Conservation (phyloP, 2,797 vertebrate species). For the Parambassis ranga region DNA sequence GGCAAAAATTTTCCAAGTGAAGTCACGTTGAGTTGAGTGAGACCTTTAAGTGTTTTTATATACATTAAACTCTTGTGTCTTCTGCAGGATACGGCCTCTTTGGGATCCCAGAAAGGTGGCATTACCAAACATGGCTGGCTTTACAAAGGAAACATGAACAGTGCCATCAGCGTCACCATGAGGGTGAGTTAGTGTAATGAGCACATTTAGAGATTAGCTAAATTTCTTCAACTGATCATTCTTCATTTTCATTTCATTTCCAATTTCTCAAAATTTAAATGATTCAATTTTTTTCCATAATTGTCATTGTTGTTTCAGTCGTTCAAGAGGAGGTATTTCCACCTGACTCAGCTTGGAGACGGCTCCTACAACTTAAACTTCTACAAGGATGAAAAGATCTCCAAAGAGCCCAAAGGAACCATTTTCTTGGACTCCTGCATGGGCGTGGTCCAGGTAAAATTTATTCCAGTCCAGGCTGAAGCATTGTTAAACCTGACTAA, state of each 20-base stretch:
- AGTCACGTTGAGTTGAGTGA: not conserved
- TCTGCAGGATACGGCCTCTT: slow-evolving; percentile 91
- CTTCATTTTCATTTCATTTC: too few species aligned
- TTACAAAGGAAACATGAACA: slow-evolving; percentile 99
- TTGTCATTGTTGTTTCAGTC: slow-evolving; percentile 80
- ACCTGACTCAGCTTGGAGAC: slow-evolving; percentile 94
- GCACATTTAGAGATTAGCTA: not conserved
- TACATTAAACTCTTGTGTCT: slow-evolving; percentile 9
- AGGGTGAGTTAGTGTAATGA: slow-evolving; percentile 80
- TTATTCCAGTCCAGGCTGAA: slow-evolving; percentile 1
- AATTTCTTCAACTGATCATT: too few species aligned
- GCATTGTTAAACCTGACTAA: not conserved
- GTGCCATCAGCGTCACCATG: slow-evolving; percentile 98
- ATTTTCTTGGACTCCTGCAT: slow-evolving; percentile 99
- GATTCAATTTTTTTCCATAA: too few species aligned
- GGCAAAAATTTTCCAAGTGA: slow-evolving; percentile 5
- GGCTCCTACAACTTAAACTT: slow-evolving; percentile 99
- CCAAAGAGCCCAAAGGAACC: slow-evolving; percentile 98
- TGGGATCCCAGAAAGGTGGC: slow-evolving; percentile 97
- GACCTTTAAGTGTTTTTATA: not conserved
- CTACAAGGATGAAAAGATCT: slow-evolving; percentile 99
- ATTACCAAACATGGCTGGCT: slow-evolving; percentile 98
- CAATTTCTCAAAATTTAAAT: too few species aligned
- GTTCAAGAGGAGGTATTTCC: slow-evolving; percentile 98
- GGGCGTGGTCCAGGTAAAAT: slow-evolving; percentile 94